Percentiles rank a stretch among this genome's conserved stretches.
Conservation (phyloP, 2,888 invertebrate species). For the Dynastes tityus region DNA sequence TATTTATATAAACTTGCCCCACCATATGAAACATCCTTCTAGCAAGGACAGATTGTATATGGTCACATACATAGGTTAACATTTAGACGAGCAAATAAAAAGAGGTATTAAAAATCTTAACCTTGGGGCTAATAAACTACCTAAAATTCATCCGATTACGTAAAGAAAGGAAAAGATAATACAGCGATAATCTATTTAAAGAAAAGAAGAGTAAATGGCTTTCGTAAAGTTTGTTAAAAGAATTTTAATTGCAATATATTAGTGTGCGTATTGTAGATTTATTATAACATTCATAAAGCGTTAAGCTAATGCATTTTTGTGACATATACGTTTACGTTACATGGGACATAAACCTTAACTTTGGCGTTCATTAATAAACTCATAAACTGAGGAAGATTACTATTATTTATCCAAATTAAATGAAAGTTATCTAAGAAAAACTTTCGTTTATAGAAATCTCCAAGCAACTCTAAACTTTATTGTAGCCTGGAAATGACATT, state of each 20-base stretch:
- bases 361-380: too few relatives aligned
- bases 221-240: too few relatives aligned
- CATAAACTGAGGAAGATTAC: neutral
- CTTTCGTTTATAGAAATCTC: slow-evolving; percentile 35
- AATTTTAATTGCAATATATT: too few relatives aligned
- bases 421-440: slow-evolving; percentile 39
- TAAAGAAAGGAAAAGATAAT: slow-evolving; percentile 1
- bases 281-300: too few relatives aligned
- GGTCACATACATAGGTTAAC: slow-evolving; percentile 61
- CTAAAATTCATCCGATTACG: slow-evolving; percentile 30
- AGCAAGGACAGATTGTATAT: slow-evolving; percentile 64
- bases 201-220: too few relatives aligned
- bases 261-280: too few relatives aligned
- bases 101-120: slow-evolving; percentile 61
- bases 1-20: slow-evolving; percentile 63
- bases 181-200: neutral
- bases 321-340: too few relatives aligned
- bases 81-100: slow-evolving; percentile 62
- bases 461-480: slow-evolving; percentile 7
- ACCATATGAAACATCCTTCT: slow-evolving; percentile 66
- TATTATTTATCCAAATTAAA: slow-evolving; percentile 31
- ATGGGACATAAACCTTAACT: too few relatives aligned
- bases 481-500: slow-evolving; percentile 22
- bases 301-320: too few relatives aligned
- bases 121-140: slow-evolving; percentile 56